Percentiles rank a stretch among this genome's conserved stretches.
Conservation (phyloP, 2,113 vertebrate genomes). For the Melanostigma gelatinosum region DNA sequence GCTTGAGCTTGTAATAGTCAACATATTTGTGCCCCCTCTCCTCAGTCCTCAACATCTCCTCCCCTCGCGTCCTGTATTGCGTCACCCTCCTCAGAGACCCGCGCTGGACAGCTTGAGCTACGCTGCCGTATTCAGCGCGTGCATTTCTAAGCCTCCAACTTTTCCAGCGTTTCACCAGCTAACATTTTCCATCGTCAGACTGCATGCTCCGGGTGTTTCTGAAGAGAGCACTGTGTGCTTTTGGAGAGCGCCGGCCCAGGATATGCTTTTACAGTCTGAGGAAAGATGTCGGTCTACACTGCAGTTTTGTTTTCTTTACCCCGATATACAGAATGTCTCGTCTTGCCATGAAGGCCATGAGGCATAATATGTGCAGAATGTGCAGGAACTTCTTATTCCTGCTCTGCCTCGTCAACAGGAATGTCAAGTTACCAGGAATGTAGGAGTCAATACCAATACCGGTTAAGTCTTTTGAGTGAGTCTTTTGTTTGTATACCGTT, state of each 20-base stretch:
- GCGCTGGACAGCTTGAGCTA: conserved; percentile 56
- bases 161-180: conserved; percentile 50
- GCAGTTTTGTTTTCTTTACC: conserved; percentile 19
- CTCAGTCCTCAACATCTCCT: conserved; percentile 57
- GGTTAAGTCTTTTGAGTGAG: too few species aligned
- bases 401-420: background rate
- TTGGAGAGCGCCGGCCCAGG: conserved; percentile 47
- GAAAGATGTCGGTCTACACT: conserved; percentile 53
- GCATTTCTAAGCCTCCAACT: conserved; percentile 53
- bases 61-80: conserved; percentile 71
- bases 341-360: conserved; percentile 4
- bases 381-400: background rate
- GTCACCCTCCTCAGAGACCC: conserved; percentile 77
- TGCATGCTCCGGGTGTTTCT: conserved; percentile 56
- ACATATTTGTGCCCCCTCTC: conserved; percentile 79
- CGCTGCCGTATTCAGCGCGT: conserved; percentile 36
- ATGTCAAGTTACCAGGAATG: too few species aligned
- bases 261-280: conserved; percentile 57
- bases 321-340: conserved; percentile 37
- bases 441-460: too few species aligned
- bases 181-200: conserved; percentile 53
- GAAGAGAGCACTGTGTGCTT: conserved; percentile 73
- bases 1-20: conserved; percentile 71
- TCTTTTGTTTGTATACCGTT: too few species aligned
- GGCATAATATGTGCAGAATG: conserved; percentile 32